Evolutionary conservation across 2,888 invertebrate species (phyloP).

Genomic region (Andrena hattorfiana): DNA sequence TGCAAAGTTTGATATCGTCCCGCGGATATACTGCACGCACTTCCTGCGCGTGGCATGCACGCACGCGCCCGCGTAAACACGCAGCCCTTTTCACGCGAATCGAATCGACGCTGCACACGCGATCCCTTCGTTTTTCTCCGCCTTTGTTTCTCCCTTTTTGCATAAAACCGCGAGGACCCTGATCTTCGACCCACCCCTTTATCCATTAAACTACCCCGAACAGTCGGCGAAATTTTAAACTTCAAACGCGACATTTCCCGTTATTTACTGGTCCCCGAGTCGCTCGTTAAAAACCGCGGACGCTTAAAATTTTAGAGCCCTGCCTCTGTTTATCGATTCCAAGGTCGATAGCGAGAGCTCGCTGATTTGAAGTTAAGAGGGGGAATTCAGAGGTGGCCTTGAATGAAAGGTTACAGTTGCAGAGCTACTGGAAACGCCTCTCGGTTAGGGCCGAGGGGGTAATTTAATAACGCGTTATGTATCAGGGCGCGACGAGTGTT

Average conservation of each 20-base stretch:
- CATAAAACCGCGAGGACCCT: slow-evolving; percentile 5
- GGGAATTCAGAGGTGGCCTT: no score
- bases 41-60: slow-evolving; percentile 66
- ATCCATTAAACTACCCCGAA: no score
- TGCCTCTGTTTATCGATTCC: no score
- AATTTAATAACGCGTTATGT: slow-evolving; percentile 43
- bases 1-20: slow-evolving; percentile 58
- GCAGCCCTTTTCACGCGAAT: slow-evolving; percentile 45
- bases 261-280: no score
- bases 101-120: slow-evolving; percentile 68
- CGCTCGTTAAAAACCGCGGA: no score
- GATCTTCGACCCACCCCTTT: slow-evolving; percentile 17
- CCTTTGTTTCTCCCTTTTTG: neutral
- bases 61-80: slow-evolving; percentile 47
- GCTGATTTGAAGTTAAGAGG: no score
- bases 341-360: no score
- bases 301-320: no score
- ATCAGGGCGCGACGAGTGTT: slow-evolving; percentile 18
- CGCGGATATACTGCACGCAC: slow-evolving; percentile 55
- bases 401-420: no score
- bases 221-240: no score
- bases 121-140: slow-evolving; percentile 43
- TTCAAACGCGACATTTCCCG: no score
- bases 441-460: neutral
- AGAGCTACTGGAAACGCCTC: neutral